These are phyloP conservation scores for Hemichromis elongatus DNA, from an alignment of 2,113 vertebrate genomes.

Conservation along the genomic window DNA sequence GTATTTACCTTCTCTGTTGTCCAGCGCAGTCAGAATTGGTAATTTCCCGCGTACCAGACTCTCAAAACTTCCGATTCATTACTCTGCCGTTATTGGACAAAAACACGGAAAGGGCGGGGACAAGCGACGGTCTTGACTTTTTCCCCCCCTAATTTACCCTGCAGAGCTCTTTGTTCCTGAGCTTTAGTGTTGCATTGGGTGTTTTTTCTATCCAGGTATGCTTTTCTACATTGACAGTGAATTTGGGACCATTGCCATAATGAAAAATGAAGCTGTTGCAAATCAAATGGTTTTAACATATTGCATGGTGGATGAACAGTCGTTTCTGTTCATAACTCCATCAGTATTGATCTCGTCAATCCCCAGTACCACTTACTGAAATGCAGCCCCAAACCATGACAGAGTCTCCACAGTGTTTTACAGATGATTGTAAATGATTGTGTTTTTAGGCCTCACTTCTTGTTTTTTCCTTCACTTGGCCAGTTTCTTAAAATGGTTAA, in stretches of 20 bases:
- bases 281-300: background rate
- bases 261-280: background rate
- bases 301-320: background rate
- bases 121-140: background rate
- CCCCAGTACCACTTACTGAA: background rate
- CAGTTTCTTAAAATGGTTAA: background rate
- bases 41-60: slow-evolving; percentile 57
- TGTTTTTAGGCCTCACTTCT: background rate
- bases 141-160: background rate
- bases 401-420: background rate
- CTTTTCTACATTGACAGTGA: background rate
- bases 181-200: background rate
- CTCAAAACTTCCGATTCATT: slow-evolving; percentile 56
- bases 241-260: background rate
- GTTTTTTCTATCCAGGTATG: background rate
- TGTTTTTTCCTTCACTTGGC: background rate
- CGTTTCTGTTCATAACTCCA: background rate
- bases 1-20: slow-evolving; percentile 12
- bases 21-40: background rate
- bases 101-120: background rate
- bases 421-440: background rate
- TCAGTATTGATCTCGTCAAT: background rate
- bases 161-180: background rate
- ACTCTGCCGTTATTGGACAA: slow-evolving; percentile 34
- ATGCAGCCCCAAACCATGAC: background rate